Evolutionary conservation across 2,797 vertebrate species (phyloP).

Genomic region (Microctenopoma stevenorrisi): DNA sequence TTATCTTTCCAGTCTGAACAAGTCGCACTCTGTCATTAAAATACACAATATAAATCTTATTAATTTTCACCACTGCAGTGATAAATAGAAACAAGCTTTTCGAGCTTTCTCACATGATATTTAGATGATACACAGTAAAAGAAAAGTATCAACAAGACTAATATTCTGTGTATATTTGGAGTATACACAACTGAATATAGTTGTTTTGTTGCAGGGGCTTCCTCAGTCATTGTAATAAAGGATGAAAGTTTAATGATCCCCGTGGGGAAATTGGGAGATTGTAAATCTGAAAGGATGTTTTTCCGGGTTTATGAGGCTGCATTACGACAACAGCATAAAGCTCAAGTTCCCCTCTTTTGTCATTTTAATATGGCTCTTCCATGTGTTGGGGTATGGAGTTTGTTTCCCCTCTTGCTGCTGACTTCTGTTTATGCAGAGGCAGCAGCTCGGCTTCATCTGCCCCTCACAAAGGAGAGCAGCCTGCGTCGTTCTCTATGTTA

Average conservation of each 20-base stretch:
- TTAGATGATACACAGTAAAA: conserved; percentile 4
- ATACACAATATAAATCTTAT: conserved; percentile 17
- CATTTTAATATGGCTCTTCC: conserved; percentile 62
- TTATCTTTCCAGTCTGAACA: conserved; percentile 1
- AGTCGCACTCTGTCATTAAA: neutral
- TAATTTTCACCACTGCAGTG: conserved; percentile 10
- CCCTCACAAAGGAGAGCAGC: conserved; percentile 65
- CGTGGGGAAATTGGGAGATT: conserved; percentile 49
- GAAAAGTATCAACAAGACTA: conserved; percentile 44
- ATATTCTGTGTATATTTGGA: conserved; percentile 31
- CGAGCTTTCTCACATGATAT: conserved; percentile 39
- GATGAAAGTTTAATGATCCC: conserved; percentile 66
- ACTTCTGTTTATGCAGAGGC: conserved; percentile 77
- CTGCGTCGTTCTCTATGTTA: conserved; percentile 77
- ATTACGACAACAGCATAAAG: conserved; percentile 51
- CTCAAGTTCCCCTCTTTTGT: conserved; percentile 72
- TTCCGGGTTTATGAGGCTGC: conserved; percentile 60
- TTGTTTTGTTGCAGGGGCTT: conserved; percentile 49
- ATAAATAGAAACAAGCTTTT: conserved; percentile 23
- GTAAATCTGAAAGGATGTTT: conserved; percentile 66
- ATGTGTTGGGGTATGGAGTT: conserved; percentile 46
- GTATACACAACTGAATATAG: conserved; percentile 51
- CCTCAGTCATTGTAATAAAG: conserved; percentile 44
- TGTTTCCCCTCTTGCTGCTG: conserved; percentile 40
- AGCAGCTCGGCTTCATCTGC: conserved; percentile 48